These are phyloP conservation scores for Crypturellus tataupa DNA, from an alignment of 2,797 vertebrate genomes.

Conservation along the genomic window DNA sequence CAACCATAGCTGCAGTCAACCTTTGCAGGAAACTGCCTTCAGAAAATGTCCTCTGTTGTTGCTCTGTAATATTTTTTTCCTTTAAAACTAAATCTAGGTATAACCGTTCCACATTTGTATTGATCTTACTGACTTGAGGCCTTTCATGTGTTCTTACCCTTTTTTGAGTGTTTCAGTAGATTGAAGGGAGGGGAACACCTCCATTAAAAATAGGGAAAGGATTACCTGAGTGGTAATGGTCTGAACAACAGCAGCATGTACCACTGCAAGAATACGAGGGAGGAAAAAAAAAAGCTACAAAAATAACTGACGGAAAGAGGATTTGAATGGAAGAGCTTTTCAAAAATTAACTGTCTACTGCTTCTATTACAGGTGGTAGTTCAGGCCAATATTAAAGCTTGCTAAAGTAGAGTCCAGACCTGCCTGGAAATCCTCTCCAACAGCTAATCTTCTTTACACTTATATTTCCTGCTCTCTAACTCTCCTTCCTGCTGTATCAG, in stretches of 20 bases:
- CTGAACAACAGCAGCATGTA: not conserved
- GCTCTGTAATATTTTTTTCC: not conserved
- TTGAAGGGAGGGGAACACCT: not conserved
- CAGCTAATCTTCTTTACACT: not conserved
- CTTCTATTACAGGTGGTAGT: not conserved
- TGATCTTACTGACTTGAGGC: not conserved
- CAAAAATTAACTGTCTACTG: not conserved
- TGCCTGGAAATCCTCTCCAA: not conserved
- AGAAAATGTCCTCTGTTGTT: not conserved
- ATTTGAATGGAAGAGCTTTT: not conserved
- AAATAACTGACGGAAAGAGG: not conserved
- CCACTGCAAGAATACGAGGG: not conserved
- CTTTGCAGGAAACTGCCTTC: not conserved
- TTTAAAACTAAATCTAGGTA: not conserved
- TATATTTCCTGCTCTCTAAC: not conserved
- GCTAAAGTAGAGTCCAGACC: not conserved
- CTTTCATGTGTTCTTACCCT: not conserved
- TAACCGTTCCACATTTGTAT: not conserved
- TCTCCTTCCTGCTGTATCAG: not conserved
- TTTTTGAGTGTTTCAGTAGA: not conserved
- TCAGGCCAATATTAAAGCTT: not conserved
- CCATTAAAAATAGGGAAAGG: not conserved
- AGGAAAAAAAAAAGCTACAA: not conserved
- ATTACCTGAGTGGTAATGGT: not conserved
- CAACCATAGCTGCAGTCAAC: not conserved